phyloP scores from a whole-genome alignment of 1,140 invertebrate species.

The Microplitis mediator region DNA sequence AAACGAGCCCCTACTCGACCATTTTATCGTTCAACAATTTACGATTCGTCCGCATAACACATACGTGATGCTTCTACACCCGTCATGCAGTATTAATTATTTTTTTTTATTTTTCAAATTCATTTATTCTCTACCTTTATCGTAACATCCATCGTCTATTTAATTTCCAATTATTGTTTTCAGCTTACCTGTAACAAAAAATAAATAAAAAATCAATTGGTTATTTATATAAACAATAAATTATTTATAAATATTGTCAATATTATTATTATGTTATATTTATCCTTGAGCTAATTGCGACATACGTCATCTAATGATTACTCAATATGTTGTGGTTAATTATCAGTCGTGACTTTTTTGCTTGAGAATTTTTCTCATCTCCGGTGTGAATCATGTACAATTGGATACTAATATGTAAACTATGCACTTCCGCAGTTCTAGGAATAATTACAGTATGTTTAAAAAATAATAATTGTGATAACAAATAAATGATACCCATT shows the following conservation, averaged over 20 bases:
- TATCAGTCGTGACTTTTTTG: constrained; percentile 12
- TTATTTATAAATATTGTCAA: background rate
- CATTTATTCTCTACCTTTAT: background rate
- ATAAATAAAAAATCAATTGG: constrained; percentile 13
- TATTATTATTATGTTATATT: background rate
- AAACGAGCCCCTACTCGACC: constrained; percentile 35
- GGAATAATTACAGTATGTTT: background rate
- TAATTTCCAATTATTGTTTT: background rate
- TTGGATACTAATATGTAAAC: constrained; percentile 4
- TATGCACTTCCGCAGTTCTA: constrained; percentile 7
- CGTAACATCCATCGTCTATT: background rate
- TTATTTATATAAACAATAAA: background rate
- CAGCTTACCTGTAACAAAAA: constrained; percentile 38
- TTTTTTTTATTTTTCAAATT: background rate
- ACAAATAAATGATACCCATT: too few relatives aligned
- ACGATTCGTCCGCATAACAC: constrained; percentile 37
- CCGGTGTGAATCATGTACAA: constrained; percentile 7
- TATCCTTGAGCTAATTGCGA: constrained; percentile 19
- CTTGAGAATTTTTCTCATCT: constrained; percentile 14
- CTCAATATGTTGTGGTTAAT: constrained; percentile 13
- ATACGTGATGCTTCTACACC: background rate
- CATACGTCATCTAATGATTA: constrained; percentile 13
- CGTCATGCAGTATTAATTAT: background rate
- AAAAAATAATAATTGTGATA: background rate
- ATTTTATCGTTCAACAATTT: constrained; percentile 49